phyloP scores from a whole-genome alignment of 2,888 invertebrate genomes.

The Hypena proboscidalis region DNA sequence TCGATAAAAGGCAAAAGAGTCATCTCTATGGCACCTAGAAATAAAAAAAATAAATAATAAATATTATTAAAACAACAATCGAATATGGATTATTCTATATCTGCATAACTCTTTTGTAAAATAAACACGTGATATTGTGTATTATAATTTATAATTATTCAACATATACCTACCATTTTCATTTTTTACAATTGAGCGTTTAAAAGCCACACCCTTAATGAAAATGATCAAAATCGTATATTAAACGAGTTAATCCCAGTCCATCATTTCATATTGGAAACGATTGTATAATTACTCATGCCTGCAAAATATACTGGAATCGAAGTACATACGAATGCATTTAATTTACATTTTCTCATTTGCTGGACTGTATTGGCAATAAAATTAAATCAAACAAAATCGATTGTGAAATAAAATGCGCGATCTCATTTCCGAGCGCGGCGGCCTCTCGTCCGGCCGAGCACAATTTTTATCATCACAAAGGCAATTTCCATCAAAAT shows the following conservation, averaged over 20 bases:
- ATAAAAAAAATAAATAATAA: too few species aligned
- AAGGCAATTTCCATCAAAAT: constrained; percentile 76
- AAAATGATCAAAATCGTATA: constrained; percentile 10
- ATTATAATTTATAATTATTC: too few species aligned
- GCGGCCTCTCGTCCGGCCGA: constrained; percentile 57
- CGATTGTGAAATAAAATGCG: constrained; percentile 71
- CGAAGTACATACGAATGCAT: constrained; percentile 28
- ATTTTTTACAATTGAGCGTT: background rate
- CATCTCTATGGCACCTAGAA: too few species aligned
- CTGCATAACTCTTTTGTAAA: too few species aligned
- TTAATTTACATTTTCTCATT: constrained; percentile 49
- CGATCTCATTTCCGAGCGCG: constrained; percentile 71
- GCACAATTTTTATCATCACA: constrained; percentile 72
- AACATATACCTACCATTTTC: too few species aligned
- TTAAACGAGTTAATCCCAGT: constrained; percentile 13
- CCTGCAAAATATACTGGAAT: constrained; percentile 19
- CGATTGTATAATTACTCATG: constrained; percentile 29
- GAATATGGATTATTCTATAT: too few species aligned
- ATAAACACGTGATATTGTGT: too few species aligned
- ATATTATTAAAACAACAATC: too few species aligned
- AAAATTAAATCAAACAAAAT: constrained; percentile 74
- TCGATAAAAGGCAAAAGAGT: too few species aligned
- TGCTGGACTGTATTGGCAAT: constrained; percentile 54
- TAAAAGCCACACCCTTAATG: background rate
- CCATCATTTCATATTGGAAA: constrained; percentile 14